A percentile compares a stretch with the other conserved stretches of the same genome.
Conservation (phyloP, 2,797 vertebrate genomes). For the Monodelphis domestica region DNA sequence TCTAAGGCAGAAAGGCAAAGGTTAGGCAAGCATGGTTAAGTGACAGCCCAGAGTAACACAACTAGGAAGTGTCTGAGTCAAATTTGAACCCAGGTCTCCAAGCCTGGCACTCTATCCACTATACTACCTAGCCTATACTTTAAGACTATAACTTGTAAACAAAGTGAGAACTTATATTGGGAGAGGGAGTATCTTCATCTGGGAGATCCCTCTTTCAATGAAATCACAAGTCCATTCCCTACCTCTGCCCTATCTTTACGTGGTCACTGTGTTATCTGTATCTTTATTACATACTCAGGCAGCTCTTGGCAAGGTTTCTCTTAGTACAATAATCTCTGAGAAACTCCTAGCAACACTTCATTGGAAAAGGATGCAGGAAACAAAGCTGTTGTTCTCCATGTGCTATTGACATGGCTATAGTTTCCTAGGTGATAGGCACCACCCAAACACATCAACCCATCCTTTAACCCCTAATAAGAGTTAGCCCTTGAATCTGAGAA, state of each 20-base stretch:
- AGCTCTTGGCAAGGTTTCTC: constrained; percentile 1
- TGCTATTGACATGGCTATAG: not conserved
- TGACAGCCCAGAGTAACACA: too few relatives aligned
- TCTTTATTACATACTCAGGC: not conserved
- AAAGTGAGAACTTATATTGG: not conserved
- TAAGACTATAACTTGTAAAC: not conserved
- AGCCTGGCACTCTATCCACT: too few relatives aligned
- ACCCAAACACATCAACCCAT: not conserved
- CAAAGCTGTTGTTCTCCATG: not conserved
- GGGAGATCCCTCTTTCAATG: not conserved
- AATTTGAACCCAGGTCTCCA: too few relatives aligned
- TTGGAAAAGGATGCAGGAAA: not conserved
- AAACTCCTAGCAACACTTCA: not conserved
- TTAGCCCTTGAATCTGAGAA: not conserved
- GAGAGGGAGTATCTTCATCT: not conserved
- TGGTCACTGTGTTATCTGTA: not conserved
- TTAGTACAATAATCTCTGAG: constrained; percentile 15
- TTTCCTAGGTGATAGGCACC: not conserved
- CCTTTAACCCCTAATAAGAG: not conserved
- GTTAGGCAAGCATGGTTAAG: too few relatives aligned
- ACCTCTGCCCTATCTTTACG: too few relatives aligned
- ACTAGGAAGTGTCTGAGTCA: too few relatives aligned
- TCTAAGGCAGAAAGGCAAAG: too few relatives aligned
- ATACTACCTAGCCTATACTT: too few relatives aligned
- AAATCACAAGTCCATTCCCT: not conserved